Evolutionary conservation across 2,113 vertebrate species (phyloP), one percentile per base, ranked within the genome.

Genomic region (Callorhinus ursinus): DNA sequence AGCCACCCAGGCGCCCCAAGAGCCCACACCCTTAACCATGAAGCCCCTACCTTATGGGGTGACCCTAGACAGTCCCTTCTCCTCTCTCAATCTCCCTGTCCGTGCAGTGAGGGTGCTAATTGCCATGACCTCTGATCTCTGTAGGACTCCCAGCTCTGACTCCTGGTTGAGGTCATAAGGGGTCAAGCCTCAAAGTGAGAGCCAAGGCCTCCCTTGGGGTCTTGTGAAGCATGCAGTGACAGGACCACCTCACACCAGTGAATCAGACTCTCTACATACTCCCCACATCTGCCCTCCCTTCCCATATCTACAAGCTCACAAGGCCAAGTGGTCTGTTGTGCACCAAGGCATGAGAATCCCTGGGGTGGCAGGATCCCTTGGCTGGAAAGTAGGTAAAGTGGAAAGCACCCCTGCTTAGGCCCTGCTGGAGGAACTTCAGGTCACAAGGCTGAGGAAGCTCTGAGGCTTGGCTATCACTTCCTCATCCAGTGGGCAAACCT

Each of bases 341-440:
- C 53, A 83, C 67, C 59, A 49, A 87, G 51, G 61, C 51, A n/a
- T 90, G 79, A 96, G 85, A 95, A 95, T 85, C 83, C 57, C 49
- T 61, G 22, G 42, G 59, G 18, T 39, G 49, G 22, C 55, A 22
- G 51, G 28, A 69, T 87, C 65, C 36, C 49, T 9, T 57, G 42
- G 51, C 31, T 19, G 28, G 42, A 92, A 85, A 46, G 11, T 53
- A 59, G 18, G 5, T 67, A 42, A 46, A 28, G 33, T 53, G 26
- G 72, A 55, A 89, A 72, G 33, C 49, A 15, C 18, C 61, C 63
- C 57, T 2, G 74, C 16, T 59, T 28, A 63, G 67, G 28, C 24
- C 46, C 77, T 84, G 24, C 46, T 67, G 18, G 61, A 26, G 42
- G 74, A 79, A 83, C 61, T 87, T 93, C 61, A 95, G 28, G n/a